Base-by-base conservation (phyloP, 1,140 invertebrate genomes). In the Hormaphis cornu region DNA sequence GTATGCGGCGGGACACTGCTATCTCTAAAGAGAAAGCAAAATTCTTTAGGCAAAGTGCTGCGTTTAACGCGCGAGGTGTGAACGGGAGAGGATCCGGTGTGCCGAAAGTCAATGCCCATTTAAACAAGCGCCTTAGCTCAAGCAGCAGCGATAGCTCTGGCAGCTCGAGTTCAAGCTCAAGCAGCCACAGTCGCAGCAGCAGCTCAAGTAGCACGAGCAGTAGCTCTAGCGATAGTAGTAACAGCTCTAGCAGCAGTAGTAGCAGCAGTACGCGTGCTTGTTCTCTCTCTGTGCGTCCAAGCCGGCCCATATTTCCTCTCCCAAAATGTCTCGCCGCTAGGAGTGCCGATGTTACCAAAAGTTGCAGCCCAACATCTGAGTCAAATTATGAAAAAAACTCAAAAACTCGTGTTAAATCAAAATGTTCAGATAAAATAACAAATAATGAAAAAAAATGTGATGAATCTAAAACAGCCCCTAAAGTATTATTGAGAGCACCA, bases 1-100 rank as follows among this genome's bases (percentile, higher is more conserved):
- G 73, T 75, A 73, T 80, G 81, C 74, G 82, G 84, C 74, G 82
- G 85, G 75, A 83, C 81, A 76, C 83, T 83, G 61, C 61, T 74
- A 89, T 91, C 82, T 89, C 88, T 53, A 89, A 89, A 80, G 87
- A 89, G 79, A 90, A 90, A 80, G 88, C 89, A 80, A 90, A 89
- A 78, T 90, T 90, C 81, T 91, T 90, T 82, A 82, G 87, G 77
- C 81, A 85, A 75, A 88, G 86, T 73, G 87, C 85, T 63, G 61
- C 61, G 61, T 87, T 88, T 76, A 88, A 88, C 77, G 78, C 81
- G 75, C 72, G 76, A 75, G 78, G 77, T 73, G 76, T 76, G 74
- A 74, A 72, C 70, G 69, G 72, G 63, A 69, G 71, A 71, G 71
- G 72, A 66, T 33, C 74, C 69, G 73, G 74, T 73, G 71, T 75